Conservation (phyloP, 23 tunicate genomes). For the Trididemnum clinides region DNA sequence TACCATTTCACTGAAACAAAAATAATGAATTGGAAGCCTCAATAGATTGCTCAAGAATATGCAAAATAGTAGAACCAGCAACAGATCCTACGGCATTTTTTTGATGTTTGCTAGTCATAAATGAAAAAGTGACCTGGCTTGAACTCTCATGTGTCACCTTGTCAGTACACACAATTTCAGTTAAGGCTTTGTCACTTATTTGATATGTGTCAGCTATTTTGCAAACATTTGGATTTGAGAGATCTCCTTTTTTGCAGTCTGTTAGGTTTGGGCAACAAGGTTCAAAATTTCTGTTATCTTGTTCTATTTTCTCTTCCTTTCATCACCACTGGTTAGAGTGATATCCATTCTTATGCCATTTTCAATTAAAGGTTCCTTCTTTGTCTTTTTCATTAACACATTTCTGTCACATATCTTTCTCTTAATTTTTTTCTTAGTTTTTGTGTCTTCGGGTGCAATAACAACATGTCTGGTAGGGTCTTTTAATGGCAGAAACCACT, state of each 20-base stretch:
- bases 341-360: background rate
- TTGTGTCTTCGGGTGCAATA: background rate
- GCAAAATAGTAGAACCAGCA: too few species aligned
- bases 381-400: too few species aligned
- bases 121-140: too few species aligned
- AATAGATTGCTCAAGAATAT: too few species aligned
- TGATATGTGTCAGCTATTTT: background rate
- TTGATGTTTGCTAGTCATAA: too few species aligned
- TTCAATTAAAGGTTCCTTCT: background rate
- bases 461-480: background rate
- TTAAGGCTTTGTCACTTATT: background rate
- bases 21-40: too few species aligned
- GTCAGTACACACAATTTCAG: background rate
- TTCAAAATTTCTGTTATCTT: background rate
- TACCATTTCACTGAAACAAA: too few species aligned
- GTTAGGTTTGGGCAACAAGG: background rate
- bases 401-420: background rate
- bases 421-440: background rate
- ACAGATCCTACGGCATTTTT: too few species aligned
- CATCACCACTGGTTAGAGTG: background rate
- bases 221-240: background rate
- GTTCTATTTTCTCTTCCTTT: background rate
- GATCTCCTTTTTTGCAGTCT: background rate
- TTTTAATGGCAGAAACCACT: background rate
- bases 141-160: background rate